Percentiles rank a stretch among this genome's conserved stretches.
These are phyloP conservation scores for Berghia stephanieae DNA, from an alignment of 1,140 invertebrate genomes.

Conservation along the genomic window DNA sequence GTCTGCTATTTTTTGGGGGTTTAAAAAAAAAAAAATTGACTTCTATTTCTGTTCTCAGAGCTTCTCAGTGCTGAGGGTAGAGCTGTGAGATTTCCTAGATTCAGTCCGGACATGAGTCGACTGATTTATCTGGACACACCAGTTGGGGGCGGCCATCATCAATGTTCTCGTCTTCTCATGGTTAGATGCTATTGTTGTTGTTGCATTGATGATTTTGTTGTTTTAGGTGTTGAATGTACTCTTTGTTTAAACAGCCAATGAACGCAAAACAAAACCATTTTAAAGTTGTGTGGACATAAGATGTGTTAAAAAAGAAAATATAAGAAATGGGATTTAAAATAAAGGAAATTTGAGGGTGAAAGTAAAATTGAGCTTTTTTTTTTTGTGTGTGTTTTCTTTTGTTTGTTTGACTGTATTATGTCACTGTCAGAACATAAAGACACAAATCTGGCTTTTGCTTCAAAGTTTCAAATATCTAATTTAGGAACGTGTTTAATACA, in stretches of 20 bases:
- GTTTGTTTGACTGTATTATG: too few relatives aligned
- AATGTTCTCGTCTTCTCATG: conserved; percentile 56
- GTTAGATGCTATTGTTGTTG: conserved; percentile 39
- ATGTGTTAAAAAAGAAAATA: neutral
- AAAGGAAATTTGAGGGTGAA: too few relatives aligned
- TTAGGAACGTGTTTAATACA: too few relatives aligned
- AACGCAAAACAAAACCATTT: neutral
- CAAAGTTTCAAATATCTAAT: too few relatives aligned
- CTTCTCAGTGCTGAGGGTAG: conserved; percentile 43
- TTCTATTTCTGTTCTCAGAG: conserved; percentile 34
- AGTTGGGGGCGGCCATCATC: conserved; percentile 68
- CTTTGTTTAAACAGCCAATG: neutral
- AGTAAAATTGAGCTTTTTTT: too few relatives aligned
- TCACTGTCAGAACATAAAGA: too few relatives aligned
- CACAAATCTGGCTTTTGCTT: too few relatives aligned
- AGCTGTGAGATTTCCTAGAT: conserved; percentile 56
- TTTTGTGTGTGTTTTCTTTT: too few relatives aligned
- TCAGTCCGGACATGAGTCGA: conserved; percentile 65
- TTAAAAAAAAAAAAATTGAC: neutral
- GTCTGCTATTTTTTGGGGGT: neutral
- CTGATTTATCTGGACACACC: conserved; percentile 68
- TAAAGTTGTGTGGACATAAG: neutral
- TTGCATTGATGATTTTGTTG: too few relatives aligned
- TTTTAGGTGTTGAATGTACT: neutral
- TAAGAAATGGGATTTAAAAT: too few relatives aligned